Percentiles rank a stretch among this genome's conserved stretches.
These are phyloP conservation scores for Trinectes maculatus DNA, from an alignment of 2,113 vertebrate genomes.

Conservation along the genomic window DNA sequence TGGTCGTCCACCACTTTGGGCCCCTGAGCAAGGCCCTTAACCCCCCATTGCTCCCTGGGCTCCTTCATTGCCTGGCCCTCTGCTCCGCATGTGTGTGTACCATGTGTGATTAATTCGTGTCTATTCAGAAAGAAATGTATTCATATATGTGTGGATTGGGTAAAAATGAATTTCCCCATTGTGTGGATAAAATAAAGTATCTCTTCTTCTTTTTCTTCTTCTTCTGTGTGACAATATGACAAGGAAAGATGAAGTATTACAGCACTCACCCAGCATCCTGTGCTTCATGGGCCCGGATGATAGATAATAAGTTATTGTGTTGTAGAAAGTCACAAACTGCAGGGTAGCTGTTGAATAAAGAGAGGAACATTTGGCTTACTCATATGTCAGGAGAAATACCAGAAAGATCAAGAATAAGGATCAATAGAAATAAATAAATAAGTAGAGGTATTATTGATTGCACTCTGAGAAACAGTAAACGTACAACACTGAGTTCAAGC, in stretches of 20 bases:
- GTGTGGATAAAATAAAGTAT: no score
- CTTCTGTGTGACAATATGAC: constrained; percentile 39
- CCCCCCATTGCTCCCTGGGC: no score
- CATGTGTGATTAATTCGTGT: no score
- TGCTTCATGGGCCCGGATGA: constrained; percentile 99
- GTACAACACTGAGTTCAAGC: constrained; percentile 15
- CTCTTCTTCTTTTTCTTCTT: no score
- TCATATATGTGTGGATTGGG: no score
- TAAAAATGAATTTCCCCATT: no score
- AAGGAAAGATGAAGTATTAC: constrained; percentile 44
- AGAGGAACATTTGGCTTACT: constrained; percentile 53
- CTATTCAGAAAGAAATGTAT: no score
- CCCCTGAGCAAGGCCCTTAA: no score
- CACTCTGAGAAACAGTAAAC: constrained; percentile 30
- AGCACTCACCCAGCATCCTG: constrained; percentile 96
- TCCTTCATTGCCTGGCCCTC: no score
- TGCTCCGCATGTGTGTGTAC: no score
- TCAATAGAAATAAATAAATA: constrained; percentile 62
- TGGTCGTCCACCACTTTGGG: no score
- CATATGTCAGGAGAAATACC: constrained; percentile 48
- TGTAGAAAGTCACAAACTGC: constrained; percentile 99
- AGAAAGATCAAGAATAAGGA: constrained; percentile 35
- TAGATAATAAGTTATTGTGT: constrained; percentile 99
- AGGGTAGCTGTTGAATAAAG: constrained; percentile 88
- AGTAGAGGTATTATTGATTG: constrained; percentile 50